Percentiles rank a stretch among this genome's conserved stretches.
phyloP scores from a whole-genome alignment of 1,140 invertebrate genomes.

The Eupristina koningsbergeri region DNA sequence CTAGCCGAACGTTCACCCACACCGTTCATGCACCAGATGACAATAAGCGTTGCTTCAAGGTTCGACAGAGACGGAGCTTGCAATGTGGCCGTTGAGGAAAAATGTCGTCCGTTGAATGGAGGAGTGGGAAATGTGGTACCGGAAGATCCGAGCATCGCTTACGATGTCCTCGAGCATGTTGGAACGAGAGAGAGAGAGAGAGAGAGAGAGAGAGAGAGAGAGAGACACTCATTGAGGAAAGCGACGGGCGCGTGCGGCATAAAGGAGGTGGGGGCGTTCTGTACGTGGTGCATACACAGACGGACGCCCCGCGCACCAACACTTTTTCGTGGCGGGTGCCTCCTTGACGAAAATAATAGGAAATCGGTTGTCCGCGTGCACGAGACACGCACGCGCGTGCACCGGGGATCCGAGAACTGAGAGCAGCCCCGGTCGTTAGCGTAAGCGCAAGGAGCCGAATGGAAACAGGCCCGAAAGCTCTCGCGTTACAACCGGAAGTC shows the following conservation, averaged over 20 bases:
- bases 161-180: not conserved
- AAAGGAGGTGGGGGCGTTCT: not conserved
- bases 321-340: not conserved
- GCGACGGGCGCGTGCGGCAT: not conserved
- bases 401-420: too few species aligned
- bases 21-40: not conserved
- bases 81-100: not conserved
- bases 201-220: not conserved
- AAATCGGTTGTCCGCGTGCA: not conserved
- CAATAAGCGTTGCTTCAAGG: not conserved
- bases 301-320: not conserved
- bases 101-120: not conserved
- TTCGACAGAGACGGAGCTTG: too few species aligned
- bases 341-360: constrained; percentile 27
- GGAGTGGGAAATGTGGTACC: not conserved
- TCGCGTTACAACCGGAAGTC: constrained; percentile 69
- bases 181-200: not conserved
- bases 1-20: not conserved
- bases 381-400: not conserved
- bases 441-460: not conserved
- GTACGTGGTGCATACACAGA: not conserved
- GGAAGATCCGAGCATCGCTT: too few species aligned
- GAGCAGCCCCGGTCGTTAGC: constrained; percentile 41
- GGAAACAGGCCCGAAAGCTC: constrained; percentile 48
- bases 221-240: constrained; percentile 12